Base-by-base conservation (phyloP, 2,113 vertebrate species). In the Mungos mungo region DNA sequence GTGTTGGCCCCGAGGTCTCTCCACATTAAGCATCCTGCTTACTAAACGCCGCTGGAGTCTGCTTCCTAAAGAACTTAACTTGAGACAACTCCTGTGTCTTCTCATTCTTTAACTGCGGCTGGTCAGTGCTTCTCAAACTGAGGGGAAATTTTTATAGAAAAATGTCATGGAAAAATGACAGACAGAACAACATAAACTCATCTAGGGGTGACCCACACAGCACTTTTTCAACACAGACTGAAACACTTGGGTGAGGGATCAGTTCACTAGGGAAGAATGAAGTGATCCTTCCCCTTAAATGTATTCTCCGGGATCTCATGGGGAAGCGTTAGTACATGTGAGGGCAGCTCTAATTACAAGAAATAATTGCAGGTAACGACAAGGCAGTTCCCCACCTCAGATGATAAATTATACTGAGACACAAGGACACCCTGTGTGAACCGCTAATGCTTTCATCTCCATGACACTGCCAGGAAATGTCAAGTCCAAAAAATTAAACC, bases 321-420 rank as follows among this genome's bases (percentile, higher is more conserved):
- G 90, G 66, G 90, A 95, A 92, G 27, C 57, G 66, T 79, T 85
- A 60, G 66, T 85, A 60, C 92, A 83, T 83, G 90, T 82, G 90
- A 60, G 83, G 65, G 60, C 81, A 96, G 84, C 85, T 93, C 76
- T 98, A 97, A 97, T 97, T 97, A 95, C 35, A 95, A 96, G 95
- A 98, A 96, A 97, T 96, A 98, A 96, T 90, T 98, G 84, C 81
- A 97, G 93, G 94, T 69, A 60, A 86, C 95, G 29, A 54, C 31
- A 80, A 94, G 93, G 93, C 81, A 95, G 83, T 52, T 89, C 57
- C 45, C 47, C 85, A 50, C 52, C 57, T 96, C 80, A 72, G 76
- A 77, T 68, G 80, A 96, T 86, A 88, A 97, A 95, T 97, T 84
- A 90, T 41, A 81, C 65, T 4, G 5, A 82, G 76, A 90, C 79